Evolutionary conservation across 2,888 invertebrate species (phyloP).

Genomic region (Pterobdella sp.): DNA sequence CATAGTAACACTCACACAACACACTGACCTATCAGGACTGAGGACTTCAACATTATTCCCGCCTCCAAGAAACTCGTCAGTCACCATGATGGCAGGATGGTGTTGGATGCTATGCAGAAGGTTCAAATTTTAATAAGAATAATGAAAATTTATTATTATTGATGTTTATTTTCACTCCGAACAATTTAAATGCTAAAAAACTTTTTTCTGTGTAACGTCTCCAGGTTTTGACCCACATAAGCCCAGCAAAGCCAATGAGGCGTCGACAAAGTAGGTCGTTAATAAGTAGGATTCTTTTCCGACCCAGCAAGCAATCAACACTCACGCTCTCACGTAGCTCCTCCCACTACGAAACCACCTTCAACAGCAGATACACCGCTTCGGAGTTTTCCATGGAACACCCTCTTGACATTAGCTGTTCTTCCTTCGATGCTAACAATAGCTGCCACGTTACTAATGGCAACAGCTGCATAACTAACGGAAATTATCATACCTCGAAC

Average conservation of each 20-base stretch:
- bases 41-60: constrained; percentile 71
- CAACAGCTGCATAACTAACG: too few relatives aligned
- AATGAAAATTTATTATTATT: neutral
- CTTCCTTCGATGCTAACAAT: neutral
- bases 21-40: constrained; percentile 52
- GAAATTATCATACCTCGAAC: too few relatives aligned
- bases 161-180: neutral
- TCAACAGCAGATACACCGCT: constrained; percentile 14
- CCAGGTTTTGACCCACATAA: constrained; percentile 34
- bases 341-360: constrained; percentile 14
- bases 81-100: constrained; percentile 75
- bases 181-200: neutral
- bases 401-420: neutral
- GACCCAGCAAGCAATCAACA: constrained; percentile 15
- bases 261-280: neutral
- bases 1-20: too few relatives aligned
- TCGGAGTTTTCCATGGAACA: constrained; percentile 2
- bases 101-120: constrained; percentile 62
- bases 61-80: constrained; percentile 77
- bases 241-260: constrained; percentile 33
- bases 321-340: constrained; percentile 12
- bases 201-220: neutral
- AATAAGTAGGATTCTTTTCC: neutral
- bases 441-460: neutral
- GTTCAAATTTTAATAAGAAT: constrained; percentile 32